phyloP scores from a whole-genome alignment of 2,797 vertebrate species.

The Halcyon leucocephala region DNA sequence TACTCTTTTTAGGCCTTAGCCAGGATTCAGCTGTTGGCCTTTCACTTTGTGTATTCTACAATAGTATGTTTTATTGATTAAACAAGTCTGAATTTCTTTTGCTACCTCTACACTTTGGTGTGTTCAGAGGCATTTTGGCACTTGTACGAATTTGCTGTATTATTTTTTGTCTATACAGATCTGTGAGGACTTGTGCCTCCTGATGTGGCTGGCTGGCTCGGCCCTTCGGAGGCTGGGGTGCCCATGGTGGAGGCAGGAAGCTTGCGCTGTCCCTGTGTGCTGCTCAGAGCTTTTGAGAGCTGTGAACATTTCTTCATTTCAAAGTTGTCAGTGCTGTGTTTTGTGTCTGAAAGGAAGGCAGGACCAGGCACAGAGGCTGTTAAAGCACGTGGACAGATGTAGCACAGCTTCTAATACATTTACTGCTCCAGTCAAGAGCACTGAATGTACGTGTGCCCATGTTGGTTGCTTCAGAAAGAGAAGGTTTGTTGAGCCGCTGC shows the following conservation, averaged over 20 bases:
- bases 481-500: not conserved
- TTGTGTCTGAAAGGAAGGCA: not conserved
- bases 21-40: not conserved
- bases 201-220: not conserved
- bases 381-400: not conserved
- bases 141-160: not conserved
- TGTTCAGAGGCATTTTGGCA: not conserved
- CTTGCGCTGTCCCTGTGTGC: not conserved
- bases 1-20: not conserved
- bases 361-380: no score
- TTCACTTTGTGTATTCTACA: not conserved
- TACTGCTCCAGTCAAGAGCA: not conserved
- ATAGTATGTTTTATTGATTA: not conserved
- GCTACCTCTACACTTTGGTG: not conserved
- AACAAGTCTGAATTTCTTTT: not conserved
- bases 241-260: not conserved
- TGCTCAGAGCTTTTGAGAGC: not conserved
- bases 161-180: not conserved
- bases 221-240: accelerated
- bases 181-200: not conserved
- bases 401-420: not conserved
- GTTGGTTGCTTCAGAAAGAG: not conserved
- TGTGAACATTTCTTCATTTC: not conserved
- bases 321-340: not conserved
- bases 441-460: not conserved